Conservation (phyloP, 2,888 invertebrate genomes). For the Syritta pipiens region DNA sequence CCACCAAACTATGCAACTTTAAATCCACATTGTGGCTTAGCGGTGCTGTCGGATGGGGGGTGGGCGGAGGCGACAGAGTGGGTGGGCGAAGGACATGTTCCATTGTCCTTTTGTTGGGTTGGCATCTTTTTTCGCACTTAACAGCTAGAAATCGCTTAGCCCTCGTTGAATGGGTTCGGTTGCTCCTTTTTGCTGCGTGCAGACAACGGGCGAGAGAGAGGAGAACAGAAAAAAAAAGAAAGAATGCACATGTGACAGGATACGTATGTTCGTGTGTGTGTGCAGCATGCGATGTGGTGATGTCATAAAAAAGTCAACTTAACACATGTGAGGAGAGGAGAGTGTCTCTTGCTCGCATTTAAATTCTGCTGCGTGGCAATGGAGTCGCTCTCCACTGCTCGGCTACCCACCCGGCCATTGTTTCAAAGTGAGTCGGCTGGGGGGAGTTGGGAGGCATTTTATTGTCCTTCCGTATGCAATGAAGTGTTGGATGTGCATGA, state of each 20-base stretch:
- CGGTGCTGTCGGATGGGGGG: constrained; percentile 1
- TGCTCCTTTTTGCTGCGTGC: constrained; percentile 50
- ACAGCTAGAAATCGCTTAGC: constrained; percentile 68
- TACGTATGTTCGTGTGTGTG: constrained; percentile 1
- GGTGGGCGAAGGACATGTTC: constrained; percentile 18
- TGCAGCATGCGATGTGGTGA: constrained; percentile 45
- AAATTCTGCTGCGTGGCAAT: constrained; percentile 38
- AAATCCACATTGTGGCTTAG: constrained; percentile 65
- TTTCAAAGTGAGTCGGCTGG: constrained; percentile 31
- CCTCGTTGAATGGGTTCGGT: constrained; percentile 47
- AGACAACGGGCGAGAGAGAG: constrained; percentile 3
- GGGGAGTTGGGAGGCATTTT: constrained; percentile 7
- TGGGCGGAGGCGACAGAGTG: not conserved
- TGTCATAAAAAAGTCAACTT: constrained; percentile 57
- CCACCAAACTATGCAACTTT: constrained; percentile 68
- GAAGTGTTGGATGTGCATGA: constrained; percentile 30
- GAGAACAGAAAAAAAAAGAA: not conserved
- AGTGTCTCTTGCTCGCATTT: constrained; percentile 15
- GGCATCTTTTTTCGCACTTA: constrained; percentile 69
- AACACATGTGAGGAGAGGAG: constrained; percentile 19
- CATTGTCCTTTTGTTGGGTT: constrained; percentile 67
- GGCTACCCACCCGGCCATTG: constrained; percentile 35
- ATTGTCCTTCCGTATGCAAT: constrained; percentile 36
- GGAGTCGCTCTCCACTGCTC: not conserved
- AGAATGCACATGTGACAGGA: constrained; percentile 57